phyloP scores from a whole-genome alignment of 1,140 invertebrate genomes.

The Sitodiplosis mosellana region DNA sequence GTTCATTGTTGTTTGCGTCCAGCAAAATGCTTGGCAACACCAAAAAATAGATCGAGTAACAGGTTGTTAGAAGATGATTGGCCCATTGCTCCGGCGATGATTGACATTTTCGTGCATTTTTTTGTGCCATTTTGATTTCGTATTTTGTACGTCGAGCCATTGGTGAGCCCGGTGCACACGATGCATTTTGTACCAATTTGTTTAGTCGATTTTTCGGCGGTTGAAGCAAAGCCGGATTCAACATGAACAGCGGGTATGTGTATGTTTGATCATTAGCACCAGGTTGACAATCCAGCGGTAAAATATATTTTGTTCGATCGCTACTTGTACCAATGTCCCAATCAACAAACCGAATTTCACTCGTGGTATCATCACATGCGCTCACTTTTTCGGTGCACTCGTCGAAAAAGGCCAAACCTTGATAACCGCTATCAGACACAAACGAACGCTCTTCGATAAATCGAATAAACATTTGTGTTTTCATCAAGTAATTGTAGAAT shows the following conservation, averaged over 20 bases:
- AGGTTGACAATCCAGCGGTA: slow-evolving; percentile 59
- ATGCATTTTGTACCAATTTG: slow-evolving; percentile 26
- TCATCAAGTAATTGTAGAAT: slow-evolving; percentile 77
- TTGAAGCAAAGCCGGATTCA: slow-evolving; percentile 29
- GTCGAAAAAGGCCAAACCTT: slow-evolving; percentile 87
- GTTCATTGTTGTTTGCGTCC: slow-evolving; percentile 41
- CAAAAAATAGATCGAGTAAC: slow-evolving; percentile 94
- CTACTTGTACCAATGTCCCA: slow-evolving; percentile 42
- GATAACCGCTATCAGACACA: slow-evolving; percentile 84
- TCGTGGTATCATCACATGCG: slow-evolving; percentile 34
- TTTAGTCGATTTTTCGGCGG: slow-evolving; percentile 23
- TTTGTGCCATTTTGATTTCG: slow-evolving; percentile 81
- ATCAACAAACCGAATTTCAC: slow-evolving; percentile 47
- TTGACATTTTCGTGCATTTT: slow-evolving; percentile 61
- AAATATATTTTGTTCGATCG: slow-evolving; percentile 87
- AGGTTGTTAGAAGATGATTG: slow-evolving; percentile 70
- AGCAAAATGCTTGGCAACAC: slow-evolving; percentile 64
- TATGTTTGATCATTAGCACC: slow-evolving; percentile 26
- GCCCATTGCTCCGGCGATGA: slow-evolving; percentile 73
- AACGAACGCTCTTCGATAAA: slow-evolving; percentile 99
- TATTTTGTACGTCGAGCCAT: slow-evolving; percentile 86
- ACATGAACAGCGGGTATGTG: slow-evolving; percentile 31
- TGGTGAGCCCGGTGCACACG: slow-evolving; percentile 57
- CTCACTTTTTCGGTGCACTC: slow-evolving; percentile 72
- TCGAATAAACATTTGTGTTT: slow-evolving; percentile 93